Evolutionary conservation across 2,113 vertebrate species (phyloP), one percentile per base, ranked within the genome.

Genomic region (Rhabdomys dilectus): DNA sequence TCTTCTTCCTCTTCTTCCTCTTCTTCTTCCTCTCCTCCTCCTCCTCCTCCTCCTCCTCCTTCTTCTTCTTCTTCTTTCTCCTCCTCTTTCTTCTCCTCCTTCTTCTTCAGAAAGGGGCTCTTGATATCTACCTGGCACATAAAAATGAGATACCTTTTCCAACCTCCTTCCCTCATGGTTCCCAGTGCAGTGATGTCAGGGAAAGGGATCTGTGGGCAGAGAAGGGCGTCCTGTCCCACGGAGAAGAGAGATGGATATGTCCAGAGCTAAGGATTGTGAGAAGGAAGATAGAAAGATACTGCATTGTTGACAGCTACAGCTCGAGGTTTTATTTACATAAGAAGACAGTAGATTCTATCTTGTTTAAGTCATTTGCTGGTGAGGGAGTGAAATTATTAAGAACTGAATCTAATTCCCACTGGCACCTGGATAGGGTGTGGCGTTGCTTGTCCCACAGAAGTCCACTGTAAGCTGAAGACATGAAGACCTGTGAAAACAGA

Each of bases 261-360:
- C 86, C 58, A 29, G 9, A 0, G 34, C 42, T 51, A 22, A 75
- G 84, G 77, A 62, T 7, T 36, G 36, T 66, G 88, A 77, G 73
- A 70, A 48, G 45, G 3, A 22, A 45, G 77, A 68, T 48, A 51
- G 64, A 88, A 26, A 62, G 85, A 82, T 45, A 7, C 75, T 5
- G 13, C 22, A 36, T 39, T 68, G 84, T 51, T 5, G 34, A 78
- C 24, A 77, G 5, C 58, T 76, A 91, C 92, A 24, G 21, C 80
- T 1, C 68, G 82, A 92, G 60, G 60, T 82, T 91, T 96, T 80
- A 80, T 34, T 88, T 72, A 60, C 82, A 42, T 13, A 64, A 92
- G 85, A 80, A 80, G 53, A n/a, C 81, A 95, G 60, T 12, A 60
- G 81, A 86, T 85, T 39, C 82, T 64, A 66, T 93, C 92, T 93